Conservation (phyloP, 2,888 invertebrate genomes). For the Erebia epiphron region DNA sequence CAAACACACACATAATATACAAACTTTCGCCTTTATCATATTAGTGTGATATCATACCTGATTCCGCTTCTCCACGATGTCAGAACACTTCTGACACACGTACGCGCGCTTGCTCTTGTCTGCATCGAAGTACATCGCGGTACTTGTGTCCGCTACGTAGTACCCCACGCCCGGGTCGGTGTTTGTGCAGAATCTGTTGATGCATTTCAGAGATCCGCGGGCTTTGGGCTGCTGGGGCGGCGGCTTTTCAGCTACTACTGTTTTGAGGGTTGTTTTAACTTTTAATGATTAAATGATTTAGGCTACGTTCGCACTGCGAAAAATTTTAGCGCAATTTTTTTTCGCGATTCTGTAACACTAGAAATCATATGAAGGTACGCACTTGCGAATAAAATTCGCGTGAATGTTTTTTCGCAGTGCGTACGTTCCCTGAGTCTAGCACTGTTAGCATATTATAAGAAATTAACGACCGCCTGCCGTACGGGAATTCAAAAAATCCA, state of each 20-base stretch:
- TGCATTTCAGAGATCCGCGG: constrained; percentile 58
- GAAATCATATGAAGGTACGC: no score
- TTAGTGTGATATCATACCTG: constrained; percentile 55
- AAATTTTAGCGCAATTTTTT: no score
- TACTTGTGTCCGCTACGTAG: constrained; percentile 64
- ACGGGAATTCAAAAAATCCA: no score
- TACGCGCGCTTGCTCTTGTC: constrained; percentile 45
- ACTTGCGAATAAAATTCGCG: no score
- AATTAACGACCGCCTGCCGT: no score
- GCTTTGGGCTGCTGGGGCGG: constrained; percentile 6
- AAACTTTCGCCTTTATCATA: neutral
- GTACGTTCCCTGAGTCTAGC: no score
- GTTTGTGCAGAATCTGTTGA: constrained; percentile 81
- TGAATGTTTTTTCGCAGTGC: no score
- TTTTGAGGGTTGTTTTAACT: neutral
- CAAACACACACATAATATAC: no score
- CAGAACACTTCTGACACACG: constrained; percentile 53
- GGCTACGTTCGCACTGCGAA: no score
- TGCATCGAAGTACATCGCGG: constrained; percentile 69
- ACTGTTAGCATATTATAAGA: no score
- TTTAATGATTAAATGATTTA: neutral
- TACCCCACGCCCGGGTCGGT: constrained; percentile 47
- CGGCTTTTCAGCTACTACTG: neutral
- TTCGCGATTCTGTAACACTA: no score
- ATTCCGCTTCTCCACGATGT: constrained; percentile 50